Evolutionary conservation across 2,888 invertebrate species (phyloP).

Genomic region (Oxyteleia sp.): DNA sequence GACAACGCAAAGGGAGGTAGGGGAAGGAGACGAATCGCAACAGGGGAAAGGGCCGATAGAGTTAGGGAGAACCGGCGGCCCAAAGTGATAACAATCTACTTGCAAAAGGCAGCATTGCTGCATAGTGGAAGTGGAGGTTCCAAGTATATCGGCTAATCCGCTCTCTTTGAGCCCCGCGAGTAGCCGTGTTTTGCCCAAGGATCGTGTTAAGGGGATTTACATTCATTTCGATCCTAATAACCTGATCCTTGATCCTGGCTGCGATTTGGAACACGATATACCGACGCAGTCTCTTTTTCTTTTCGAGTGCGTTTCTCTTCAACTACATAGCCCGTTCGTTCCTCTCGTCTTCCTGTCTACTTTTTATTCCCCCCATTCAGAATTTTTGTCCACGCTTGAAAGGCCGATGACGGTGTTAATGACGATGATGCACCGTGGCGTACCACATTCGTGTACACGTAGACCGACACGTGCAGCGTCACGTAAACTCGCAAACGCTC

Average conservation of each 20-base stretch:
- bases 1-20: conserved; percentile 13
- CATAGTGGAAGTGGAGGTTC: conserved; percentile 28
- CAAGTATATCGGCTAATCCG: conserved; percentile 83
- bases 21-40: conserved; percentile 7
- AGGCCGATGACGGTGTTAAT: conserved; percentile 33
- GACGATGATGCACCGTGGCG: conserved; percentile 31
- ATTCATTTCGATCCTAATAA: conserved; percentile 88
- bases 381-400: conserved; percentile 13
- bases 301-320: conserved; percentile 14
- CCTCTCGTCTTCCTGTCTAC: neutral
- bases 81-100: conserved; percentile 65
- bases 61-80: conserved; percentile 54
- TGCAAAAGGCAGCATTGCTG: conserved; percentile 64
- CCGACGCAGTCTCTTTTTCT: conserved; percentile 56
- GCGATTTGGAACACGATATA: conserved; percentile 87
- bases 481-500: conserved; percentile 10
- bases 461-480: neutral
- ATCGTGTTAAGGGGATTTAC: conserved; percentile 88
- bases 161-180: conserved; percentile 85
- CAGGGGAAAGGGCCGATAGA: conserved; percentile 31
- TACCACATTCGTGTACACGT: neutral
- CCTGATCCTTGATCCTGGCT: conserved; percentile 85
- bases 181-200: conserved; percentile 87
- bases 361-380: conserved; percentile 16
- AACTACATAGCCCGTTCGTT: conserved; percentile 1